A percentile compares a stretch with the other conserved stretches of the same genome.
Evolutionary conservation across 2,888 invertebrate genomes (phyloP).

Genomic region (Neuroscelio doddi): DNA sequence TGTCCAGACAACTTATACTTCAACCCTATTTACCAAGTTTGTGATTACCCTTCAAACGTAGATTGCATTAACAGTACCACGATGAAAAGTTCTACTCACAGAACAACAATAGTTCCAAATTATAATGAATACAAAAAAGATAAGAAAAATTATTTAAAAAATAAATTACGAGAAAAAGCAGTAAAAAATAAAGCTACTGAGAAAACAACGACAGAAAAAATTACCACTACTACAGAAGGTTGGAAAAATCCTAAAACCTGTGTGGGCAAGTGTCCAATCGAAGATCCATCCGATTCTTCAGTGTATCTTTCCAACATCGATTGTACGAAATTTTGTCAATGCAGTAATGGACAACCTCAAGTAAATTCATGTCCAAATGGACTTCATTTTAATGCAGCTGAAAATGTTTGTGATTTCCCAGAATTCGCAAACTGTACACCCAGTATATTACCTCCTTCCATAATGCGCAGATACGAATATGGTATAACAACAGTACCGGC

Average conservation of each 20-base stretch:
- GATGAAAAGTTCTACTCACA: too few species aligned
- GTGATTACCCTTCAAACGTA: conserved; percentile 49
- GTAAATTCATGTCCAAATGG: conserved; percentile 42
- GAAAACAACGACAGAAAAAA: background rate
- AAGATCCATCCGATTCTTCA: conserved; percentile 22
- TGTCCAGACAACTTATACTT: conserved; percentile 49
- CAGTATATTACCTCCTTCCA: background rate
- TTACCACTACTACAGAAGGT: background rate
- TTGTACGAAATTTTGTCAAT: conserved; percentile 54
- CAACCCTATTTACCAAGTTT: conserved; percentile 48
- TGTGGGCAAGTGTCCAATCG: conserved; percentile 48
- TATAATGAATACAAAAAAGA: too few species aligned
- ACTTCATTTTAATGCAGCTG: conserved; percentile 41
- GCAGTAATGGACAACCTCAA: conserved; percentile 39
- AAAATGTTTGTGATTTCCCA: conserved; percentile 42
- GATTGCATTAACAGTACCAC: conserved; percentile 40
- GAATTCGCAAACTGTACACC: conserved; percentile 28
- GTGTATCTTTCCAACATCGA: conserved; percentile 43
- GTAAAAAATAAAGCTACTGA: background rate
- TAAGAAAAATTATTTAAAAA: too few species aligned
- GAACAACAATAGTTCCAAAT: too few species aligned
- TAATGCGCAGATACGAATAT: background rate
- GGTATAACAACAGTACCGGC: too few species aligned
- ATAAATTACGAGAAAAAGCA: too few species aligned
- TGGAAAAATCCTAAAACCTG: conserved; percentile 29